Percentiles rank a stretch among this genome's conserved stretches.
Evolutionary conservation across 2,888 invertebrate genomes (phyloP).

Genomic region (Amblyjoppa proteus): DNA sequence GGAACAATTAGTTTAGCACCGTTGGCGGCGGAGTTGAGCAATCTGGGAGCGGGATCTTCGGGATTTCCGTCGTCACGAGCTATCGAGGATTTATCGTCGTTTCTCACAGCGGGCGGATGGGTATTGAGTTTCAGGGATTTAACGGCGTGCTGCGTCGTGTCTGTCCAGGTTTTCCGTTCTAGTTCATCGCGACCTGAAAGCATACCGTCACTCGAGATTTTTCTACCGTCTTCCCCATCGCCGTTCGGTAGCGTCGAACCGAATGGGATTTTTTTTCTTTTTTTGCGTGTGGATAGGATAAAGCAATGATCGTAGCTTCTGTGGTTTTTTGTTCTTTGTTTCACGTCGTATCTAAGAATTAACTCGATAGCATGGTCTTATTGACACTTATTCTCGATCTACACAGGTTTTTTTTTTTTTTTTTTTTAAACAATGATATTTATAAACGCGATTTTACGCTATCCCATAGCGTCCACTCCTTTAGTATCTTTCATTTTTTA

Average conservation of each 20-base stretch:
- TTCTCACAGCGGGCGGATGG: constrained; percentile 57
- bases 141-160: constrained; percentile 73
- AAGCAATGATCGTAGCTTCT: constrained; percentile 49
- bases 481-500: constrained; percentile 41
- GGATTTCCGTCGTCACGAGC: constrained; percentile 62
- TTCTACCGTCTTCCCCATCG: constrained; percentile 67
- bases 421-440: constrained; percentile 56
- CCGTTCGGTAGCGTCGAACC: constrained; percentile 8
- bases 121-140: constrained; percentile 69
- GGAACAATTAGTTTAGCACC: constrained; percentile 75
- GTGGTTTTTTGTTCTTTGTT: constrained; percentile 35
- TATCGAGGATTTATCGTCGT: constrained; percentile 65
- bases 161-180: constrained; percentile 74
- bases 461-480: constrained; percentile 51
- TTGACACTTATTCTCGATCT: constrained; percentile 60
- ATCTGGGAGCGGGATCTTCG: constrained; percentile 71
- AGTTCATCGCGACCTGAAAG: constrained; percentile 74
- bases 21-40: constrained; percentile 76
- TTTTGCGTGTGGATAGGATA: constrained; percentile 23
- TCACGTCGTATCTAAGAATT: constrained; percentile 58
- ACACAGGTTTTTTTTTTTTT: constrained; percentile 37
- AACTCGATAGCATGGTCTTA: constrained; percentile 57
- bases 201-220: constrained; percentile 70
- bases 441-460: constrained; percentile 60
- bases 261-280: constrained; percentile 8